A percentile compares a stretch with the other conserved stretches of the same genome.
Conservation (phyloP, 1,140 invertebrate genomes). For the Andrena cerasifolii region DNA sequence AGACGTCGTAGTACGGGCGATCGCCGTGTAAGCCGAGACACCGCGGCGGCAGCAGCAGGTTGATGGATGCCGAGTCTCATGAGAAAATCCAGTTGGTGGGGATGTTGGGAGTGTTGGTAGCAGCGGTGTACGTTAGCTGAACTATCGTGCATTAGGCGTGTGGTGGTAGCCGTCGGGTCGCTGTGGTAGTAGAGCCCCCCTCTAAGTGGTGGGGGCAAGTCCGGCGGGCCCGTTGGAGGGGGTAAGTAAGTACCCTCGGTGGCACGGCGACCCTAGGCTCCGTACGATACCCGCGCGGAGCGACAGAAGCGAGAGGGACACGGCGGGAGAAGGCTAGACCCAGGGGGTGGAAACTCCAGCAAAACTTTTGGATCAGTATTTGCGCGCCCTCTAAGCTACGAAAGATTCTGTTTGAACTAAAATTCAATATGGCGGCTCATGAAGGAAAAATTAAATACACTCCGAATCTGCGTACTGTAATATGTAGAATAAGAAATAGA, state of each 20-base stretch:
- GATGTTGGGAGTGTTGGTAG: slow-evolving; percentile 47
- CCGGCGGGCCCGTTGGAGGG: slow-evolving; percentile 40
- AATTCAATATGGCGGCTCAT: no score
- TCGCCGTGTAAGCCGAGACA: slow-evolving; percentile 53
- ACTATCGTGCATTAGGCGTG: slow-evolving; percentile 17
- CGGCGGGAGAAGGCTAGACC: slow-evolving; percentile 31
- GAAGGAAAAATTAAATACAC: no score
- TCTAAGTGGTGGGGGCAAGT: slow-evolving; percentile 42
- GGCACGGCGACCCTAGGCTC: slow-evolving; percentile 66
- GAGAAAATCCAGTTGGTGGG: slow-evolving; percentile 67
- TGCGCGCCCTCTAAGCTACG: no score
- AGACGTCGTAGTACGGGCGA: neutral
- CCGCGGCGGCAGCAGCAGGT: slow-evolving; percentile 67
- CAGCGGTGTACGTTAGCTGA: slow-evolving; percentile 25
- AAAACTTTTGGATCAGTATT: no score
- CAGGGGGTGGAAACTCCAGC: no score
- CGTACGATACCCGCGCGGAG: slow-evolving; percentile 53
- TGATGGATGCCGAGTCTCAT: slow-evolving; percentile 71
- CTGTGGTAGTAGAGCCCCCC: slow-evolving; percentile 34
- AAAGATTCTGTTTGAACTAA: no score
- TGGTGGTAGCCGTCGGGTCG: slow-evolving; percentile 22
- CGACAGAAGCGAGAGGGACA: slow-evolving; percentile 51
- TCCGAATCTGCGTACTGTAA: no score
- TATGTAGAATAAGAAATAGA: no score
- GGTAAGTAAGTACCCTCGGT: slow-evolving; percentile 68